phyloP scores from a whole-genome alignment of 1,140 invertebrate species.

The Bombyx mandarina region DNA sequence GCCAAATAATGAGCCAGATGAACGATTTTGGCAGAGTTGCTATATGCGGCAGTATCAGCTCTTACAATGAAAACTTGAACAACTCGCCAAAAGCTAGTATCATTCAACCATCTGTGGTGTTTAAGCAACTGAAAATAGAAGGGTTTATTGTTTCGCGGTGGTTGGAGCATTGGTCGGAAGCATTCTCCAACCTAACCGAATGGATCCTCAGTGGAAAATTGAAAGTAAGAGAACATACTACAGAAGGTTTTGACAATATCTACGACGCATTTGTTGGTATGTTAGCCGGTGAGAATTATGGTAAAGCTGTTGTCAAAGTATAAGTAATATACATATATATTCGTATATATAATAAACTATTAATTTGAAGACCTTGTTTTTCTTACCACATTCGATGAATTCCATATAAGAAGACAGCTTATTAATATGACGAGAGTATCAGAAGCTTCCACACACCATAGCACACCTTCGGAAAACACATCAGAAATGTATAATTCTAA shows the following conservation, averaged over 20 bases:
- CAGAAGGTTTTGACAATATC: constrained; percentile 73
- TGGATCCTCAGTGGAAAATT: constrained; percentile 72
- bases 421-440: constrained; percentile 42
- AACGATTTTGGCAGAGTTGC: constrained; percentile 69
- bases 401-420: constrained; percentile 46
- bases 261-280: constrained; percentile 73
- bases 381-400: constrained; percentile 41
- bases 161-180: constrained; percentile 51
- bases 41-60: constrained; percentile 72
- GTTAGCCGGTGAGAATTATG: constrained; percentile 72
- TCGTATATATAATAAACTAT: too few species aligned
- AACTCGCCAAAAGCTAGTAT: constrained; percentile 25
- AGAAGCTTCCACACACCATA: constrained; percentile 54
- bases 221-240: constrained; percentile 68
- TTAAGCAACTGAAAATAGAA: constrained; percentile 55
- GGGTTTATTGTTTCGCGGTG: constrained; percentile 29
- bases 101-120: constrained; percentile 56
- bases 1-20: constrained; percentile 72
- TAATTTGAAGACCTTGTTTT: neutral
- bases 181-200: constrained; percentile 48
- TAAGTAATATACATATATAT: constrained; percentile 14
- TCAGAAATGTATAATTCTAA: too few species aligned
- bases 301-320: constrained; percentile 74
- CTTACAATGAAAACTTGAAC: constrained; percentile 37
- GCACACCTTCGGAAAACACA: constrained; percentile 30